Evolutionary conservation across 2,113 vertebrate species (phyloP).

Genomic region (Eulemur rufifrons): DNA sequence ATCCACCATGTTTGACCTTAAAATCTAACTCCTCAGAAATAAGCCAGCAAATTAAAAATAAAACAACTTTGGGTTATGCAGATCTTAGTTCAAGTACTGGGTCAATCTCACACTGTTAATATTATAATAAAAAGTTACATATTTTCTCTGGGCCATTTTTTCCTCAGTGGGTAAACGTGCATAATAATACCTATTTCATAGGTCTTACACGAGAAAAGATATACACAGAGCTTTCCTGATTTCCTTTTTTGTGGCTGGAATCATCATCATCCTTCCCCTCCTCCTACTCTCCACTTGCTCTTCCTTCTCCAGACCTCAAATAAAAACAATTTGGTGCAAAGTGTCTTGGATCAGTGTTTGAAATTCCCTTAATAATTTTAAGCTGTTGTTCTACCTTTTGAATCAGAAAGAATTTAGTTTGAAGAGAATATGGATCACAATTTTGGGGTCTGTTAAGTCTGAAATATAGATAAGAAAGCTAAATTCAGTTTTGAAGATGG

Average conservation of each 20-base stretch:
- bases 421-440: neutral
- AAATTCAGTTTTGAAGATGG: neutral
- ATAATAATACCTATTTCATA: neutral
- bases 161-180: neutral
- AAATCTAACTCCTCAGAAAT: neutral
- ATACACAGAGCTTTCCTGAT: neutral
- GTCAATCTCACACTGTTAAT: neutral
- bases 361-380: conserved; percentile 16
- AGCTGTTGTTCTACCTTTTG: neutral
- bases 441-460: neutral
- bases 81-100: neutral
- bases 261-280: neutral
- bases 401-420: neutral
- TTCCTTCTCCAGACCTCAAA: neutral
- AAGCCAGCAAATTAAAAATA: neutral
- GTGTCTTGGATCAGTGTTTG: neutral
- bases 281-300: too few species aligned
- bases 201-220: neutral
- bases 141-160: neutral
- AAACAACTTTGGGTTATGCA: neutral
- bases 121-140: neutral
- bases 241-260: neutral
- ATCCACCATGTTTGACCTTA: neutral
- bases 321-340: neutral
- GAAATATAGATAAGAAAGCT: neutral